These are phyloP conservation scores for Rhagologus leucostigma DNA, from an alignment of 2,113 vertebrate genomes.

Conservation along the genomic window DNA sequence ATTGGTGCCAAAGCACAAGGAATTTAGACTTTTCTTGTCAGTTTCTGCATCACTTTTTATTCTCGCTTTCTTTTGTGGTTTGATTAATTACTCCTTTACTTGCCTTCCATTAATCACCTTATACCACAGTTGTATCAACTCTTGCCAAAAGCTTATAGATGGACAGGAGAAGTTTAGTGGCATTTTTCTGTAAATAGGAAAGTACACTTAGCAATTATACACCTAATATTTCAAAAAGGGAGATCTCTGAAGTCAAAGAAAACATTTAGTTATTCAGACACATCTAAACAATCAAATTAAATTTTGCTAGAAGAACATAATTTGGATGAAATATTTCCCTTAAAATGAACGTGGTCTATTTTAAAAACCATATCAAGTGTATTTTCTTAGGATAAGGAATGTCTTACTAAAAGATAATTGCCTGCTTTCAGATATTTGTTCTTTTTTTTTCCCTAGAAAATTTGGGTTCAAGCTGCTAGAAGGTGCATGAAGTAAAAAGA, in stretches of 20 bases:
- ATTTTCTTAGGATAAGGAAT: neutral
- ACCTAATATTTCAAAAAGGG: constrained; percentile 44
- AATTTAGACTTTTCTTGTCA: constrained; percentile 62
- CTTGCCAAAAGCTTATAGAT: constrained; percentile 54
- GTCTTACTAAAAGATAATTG: neutral
- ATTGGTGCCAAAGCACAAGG: constrained; percentile 54
- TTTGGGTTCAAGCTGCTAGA: neutral
- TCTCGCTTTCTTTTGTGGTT: constrained; percentile 48
- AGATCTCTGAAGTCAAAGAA: constrained; percentile 17
- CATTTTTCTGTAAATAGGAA: constrained; percentile 20
- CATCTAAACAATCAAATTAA: neutral
- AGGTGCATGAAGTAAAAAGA: neutral
- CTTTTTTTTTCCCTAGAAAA: neutral
- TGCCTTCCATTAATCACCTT: constrained; percentile 72
- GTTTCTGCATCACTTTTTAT: constrained; percentile 42
- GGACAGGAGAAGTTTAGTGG: constrained; percentile 36
- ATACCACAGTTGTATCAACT: constrained; percentile 48
- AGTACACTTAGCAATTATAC: neutral
- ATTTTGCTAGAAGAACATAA: neutral
- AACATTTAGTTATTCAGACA: neutral
- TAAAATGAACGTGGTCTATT: neutral
- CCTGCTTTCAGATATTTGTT: neutral
- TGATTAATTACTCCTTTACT: constrained; percentile 74
- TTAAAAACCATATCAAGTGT: neutral
- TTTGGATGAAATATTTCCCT: neutral